Percentiles rank a stretch among this genome's conserved stretches.
Conservation (phyloP, 2,113 vertebrate species). For the Guaruba guarouba region DNA sequence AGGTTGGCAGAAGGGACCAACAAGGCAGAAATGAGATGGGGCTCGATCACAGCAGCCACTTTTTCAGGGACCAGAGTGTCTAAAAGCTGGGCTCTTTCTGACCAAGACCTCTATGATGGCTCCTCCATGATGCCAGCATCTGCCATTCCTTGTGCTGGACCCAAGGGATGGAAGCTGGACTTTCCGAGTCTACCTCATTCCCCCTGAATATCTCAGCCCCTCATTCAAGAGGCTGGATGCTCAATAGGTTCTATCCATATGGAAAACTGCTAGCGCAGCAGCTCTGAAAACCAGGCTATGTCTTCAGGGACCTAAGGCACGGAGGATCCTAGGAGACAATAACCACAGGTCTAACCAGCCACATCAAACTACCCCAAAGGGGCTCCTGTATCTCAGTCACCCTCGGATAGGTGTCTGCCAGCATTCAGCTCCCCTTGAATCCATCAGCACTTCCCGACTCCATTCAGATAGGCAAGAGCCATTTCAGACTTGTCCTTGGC, state of each 20-base stretch:
- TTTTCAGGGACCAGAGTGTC: not conserved
- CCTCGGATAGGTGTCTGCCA: not conserved
- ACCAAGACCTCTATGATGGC: not conserved
- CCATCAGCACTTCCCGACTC: not conserved
- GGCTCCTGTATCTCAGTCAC: not conserved
- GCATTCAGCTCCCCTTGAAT: not conserved
- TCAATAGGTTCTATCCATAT: not conserved
- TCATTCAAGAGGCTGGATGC: not conserved
- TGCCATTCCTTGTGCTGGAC: accelerated
- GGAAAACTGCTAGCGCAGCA: not conserved
- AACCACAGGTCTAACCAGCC: not conserved
- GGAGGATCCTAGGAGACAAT: not conserved
- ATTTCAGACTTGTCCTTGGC: conserved; percentile 38
- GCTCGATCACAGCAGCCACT: not conserved
- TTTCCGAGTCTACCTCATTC: not conserved
- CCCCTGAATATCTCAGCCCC: not conserved
- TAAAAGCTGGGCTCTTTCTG: not conserved
- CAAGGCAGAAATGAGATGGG: not conserved
- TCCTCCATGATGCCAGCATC: not conserved
- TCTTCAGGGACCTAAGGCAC: not conserved
- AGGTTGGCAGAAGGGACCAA: not conserved
- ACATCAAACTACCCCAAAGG: not conserved
- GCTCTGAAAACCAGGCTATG: not conserved
- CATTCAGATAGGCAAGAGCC: not conserved
- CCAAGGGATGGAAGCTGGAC: not conserved